A percentile compares a stretch with the other conserved stretches of the same genome.
Evolutionary conservation across 1,140 invertebrate genomes (phyloP).

Genomic region (Glomeris maerens): DNA sequence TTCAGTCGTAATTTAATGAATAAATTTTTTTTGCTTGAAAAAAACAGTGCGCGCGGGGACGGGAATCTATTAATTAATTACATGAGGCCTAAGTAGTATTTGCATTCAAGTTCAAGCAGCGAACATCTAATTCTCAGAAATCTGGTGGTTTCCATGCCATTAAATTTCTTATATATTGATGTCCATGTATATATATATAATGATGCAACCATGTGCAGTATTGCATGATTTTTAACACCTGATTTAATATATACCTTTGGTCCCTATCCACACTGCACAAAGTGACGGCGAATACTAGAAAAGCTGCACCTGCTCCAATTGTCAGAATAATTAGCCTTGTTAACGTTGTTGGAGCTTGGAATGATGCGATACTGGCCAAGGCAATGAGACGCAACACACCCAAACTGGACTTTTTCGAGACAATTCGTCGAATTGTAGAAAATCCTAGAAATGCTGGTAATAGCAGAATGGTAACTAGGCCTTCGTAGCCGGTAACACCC

Average conservation of each 20-base stretch:
- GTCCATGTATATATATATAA: too few relatives aligned
- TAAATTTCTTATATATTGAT: too few relatives aligned
- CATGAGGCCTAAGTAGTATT: too few relatives aligned
- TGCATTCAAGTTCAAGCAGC: too few relatives aligned
- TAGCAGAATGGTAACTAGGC: constrained; percentile 25
- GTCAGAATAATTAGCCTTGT: constrained; percentile 24
- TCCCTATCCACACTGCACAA: constrained; percentile 23
- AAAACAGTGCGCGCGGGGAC: too few relatives aligned
- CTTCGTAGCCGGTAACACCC: constrained; percentile 33
- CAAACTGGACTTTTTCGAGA: constrained; percentile 20
- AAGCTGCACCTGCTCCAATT: constrained; percentile 23
- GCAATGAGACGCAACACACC: constrained; percentile 22
- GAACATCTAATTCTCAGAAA: too few relatives aligned
- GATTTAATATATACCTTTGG: constrained; percentile 21
- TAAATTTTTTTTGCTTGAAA: too few relatives aligned
- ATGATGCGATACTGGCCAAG: constrained; percentile 24
- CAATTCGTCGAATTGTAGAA: constrained; percentile 17
- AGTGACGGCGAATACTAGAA: constrained; percentile 24
- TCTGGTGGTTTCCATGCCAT: too few relatives aligned
- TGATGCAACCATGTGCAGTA: too few relatives aligned
- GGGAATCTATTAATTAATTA: too few relatives aligned
- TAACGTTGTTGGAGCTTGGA: constrained; percentile 27
- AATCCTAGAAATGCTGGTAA: constrained; percentile 24
- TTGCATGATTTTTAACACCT: too few relatives aligned
- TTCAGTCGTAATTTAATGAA: too few relatives aligned